Evolutionary conservation across 2,113 vertebrate genomes (phyloP).

Genomic region (Marmota monax): DNA sequence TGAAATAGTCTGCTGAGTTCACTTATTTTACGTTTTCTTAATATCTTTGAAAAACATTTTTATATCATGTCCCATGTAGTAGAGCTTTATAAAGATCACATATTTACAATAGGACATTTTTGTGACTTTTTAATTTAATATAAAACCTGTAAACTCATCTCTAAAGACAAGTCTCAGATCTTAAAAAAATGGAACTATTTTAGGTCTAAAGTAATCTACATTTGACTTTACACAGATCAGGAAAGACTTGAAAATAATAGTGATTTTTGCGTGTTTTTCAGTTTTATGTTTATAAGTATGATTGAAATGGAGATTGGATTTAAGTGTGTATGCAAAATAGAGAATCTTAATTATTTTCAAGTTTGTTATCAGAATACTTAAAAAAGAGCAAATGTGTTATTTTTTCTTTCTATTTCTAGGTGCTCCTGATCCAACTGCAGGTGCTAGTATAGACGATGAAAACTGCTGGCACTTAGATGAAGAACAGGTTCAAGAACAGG

Average conservation of each 20-base stretch:
- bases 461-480: conserved; percentile 99
- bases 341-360: conserved; percentile 57
- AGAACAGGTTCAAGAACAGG: conserved; percentile 98
- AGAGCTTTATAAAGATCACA: conserved; percentile 38
- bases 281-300: conserved; percentile 56
- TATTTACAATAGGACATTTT: conserved; percentile 57
- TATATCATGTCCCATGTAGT: conserved; percentile 1
- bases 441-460: conserved; percentile 98
- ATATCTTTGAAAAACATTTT: conserved; percentile 66
- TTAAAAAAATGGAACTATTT: conserved; percentile 34
- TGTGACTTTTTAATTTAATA: conserved; percentile 54
- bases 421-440: conserved; percentile 98
- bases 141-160: conserved; percentile 42
- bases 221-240: conserved; percentile 46
- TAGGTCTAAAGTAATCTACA: background rate
- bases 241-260: conserved; percentile 46
- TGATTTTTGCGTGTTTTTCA: conserved; percentile 43
- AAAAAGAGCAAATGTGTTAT: conserved; percentile 55
- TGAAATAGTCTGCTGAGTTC: conserved; percentile 39
- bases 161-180: conserved; percentile 7
- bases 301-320: conserved; percentile 58
- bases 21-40: conserved; percentile 64
- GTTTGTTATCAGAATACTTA: conserved; percentile 31
- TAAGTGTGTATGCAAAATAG: conserved; percentile 54
- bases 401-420: conserved; percentile 89